Evolutionary conservation across 2,888 invertebrate genomes (phyloP).

Genomic region (Pediacus dermestoides): DNA sequence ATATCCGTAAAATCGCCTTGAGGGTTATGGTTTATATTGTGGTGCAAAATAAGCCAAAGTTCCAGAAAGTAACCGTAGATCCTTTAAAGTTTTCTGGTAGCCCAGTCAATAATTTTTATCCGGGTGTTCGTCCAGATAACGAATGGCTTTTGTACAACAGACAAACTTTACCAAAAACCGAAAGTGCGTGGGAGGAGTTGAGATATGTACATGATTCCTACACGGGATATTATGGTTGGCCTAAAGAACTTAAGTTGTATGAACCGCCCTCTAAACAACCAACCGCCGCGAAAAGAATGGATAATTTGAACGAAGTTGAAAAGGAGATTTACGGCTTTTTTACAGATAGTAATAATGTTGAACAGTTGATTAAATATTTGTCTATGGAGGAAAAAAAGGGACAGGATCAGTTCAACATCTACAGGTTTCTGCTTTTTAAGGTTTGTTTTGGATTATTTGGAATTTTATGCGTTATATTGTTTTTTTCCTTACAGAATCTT

Average conservation of each 20-base stretch:
- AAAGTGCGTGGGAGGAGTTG: constrained; percentile 71
- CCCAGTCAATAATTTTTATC: constrained; percentile 27
- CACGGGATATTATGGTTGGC: constrained; percentile 56
- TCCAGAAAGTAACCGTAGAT: constrained; percentile 59
- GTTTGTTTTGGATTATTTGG: too few relatives aligned
- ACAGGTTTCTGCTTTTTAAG: constrained; percentile 69
- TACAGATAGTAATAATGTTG: constrained; percentile 61
- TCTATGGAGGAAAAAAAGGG: constrained; percentile 85
- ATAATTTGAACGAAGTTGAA: constrained; percentile 64
- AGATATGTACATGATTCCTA: constrained; percentile 61
- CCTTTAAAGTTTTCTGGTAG: constrained; percentile 46
- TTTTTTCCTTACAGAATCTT: constrained; percentile 52
- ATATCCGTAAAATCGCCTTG: constrained; percentile 70
- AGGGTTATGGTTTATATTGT: constrained; percentile 61
- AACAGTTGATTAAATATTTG: constrained; percentile 67
- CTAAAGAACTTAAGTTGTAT: constrained; percentile 58
- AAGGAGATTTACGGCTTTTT: constrained; percentile 66
- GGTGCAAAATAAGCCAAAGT: constrained; percentile 68
- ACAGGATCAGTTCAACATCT: constrained; percentile 72
- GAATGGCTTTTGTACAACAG: constrained; percentile 71
- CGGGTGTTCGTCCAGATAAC: constrained; percentile 67
- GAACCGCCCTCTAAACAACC: constrained; percentile 67
- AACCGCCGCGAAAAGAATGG: constrained; percentile 45
- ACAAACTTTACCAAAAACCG: constrained; percentile 56
- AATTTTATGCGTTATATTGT: not conserved